Evolutionary conservation across 2,888 invertebrate genomes (phyloP), one percentile per base, ranked within the genome.

Genomic region (Rotaria socialis): DNA sequence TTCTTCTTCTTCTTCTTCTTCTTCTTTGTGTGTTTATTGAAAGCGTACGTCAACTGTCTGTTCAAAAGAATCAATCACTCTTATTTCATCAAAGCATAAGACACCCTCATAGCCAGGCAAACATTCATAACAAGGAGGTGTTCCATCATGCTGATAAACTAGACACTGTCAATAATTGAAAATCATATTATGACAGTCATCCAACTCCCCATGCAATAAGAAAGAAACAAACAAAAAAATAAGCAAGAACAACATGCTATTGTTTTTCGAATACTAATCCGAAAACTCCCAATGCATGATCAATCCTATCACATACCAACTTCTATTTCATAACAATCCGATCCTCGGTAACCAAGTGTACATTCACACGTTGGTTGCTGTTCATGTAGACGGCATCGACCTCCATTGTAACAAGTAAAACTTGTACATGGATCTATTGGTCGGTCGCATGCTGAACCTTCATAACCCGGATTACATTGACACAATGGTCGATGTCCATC

Each of bases 321-420:
- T 35, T 35, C 35, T 2, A 11, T 14, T 67, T 67, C 67, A n/a
- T 43, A 80, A 80, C 80, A 80, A 80, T 80, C n/a, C 11, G 10
- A 8, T 47, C 80, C 80, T 43, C 47, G 43, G 47, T 80, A 80
- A 80, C 80, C 80, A 43, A n/a, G 24, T 47, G 80, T 35, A 24
- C 80, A 80, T 47, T 47, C 47, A 35, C 80, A 80, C 47, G 16
- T 6, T 43, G 80, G 80, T 47, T 80, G 80, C 47, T 41, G 24
- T 35, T 35, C 35, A 5, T 80, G 80, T 47, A 35, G 0, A 47
- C 4, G 22, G 47, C 80, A 80, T 80, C 47, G 24, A 80, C 80
- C 80, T n/a, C n/a, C 47, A 80, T 80, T 47, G n/a, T 80, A 80
- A n/a, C 80, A 80, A n/a, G 14, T 35, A 47, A n/a, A 47, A n/a